Percentiles rank a stretch among this genome's conserved stretches.
phyloP scores from a whole-genome alignment of 2,113 vertebrate genomes.

The Gadus macrocephalus region DNA sequence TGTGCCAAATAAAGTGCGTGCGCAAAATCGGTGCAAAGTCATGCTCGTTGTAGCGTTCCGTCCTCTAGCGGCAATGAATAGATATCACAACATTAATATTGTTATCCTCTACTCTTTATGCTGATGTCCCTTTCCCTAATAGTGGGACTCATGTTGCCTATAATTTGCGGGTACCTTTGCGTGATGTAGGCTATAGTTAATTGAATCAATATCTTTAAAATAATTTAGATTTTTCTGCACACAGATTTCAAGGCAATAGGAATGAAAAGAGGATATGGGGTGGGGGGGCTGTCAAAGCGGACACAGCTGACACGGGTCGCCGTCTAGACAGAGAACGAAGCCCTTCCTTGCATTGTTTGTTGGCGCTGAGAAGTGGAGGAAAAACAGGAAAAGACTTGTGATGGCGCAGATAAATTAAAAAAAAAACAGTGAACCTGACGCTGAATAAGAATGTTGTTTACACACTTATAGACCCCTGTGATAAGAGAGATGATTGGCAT shows the following conservation, averaged over 20 bases:
- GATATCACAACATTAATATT: not conserved
- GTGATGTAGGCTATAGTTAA: too few species aligned
- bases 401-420: constrained; percentile 26
- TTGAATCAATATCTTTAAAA: too few species aligned
- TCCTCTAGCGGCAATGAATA: constrained; percentile 46
- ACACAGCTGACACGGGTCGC: constrained; percentile 47
- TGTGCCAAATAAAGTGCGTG: not conserved
- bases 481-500: constrained; percentile 20
- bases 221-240: too few species aligned
- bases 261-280: not conserved
- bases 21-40: not conserved
- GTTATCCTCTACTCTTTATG: too few species aligned
- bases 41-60: constrained; percentile 41
- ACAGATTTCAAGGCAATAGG: too few species aligned
- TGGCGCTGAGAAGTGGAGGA: constrained; percentile 52
- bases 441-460: constrained; percentile 32
- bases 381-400: constrained; percentile 72
- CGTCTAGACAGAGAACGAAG: constrained; percentile 70
- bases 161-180: too few species aligned
- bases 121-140: too few species aligned
- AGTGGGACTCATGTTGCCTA: too few species aligned
- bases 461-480: constrained; percentile 33
- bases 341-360: constrained; percentile 76
- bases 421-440: constrained; percentile 26
- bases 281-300: constrained; percentile 21